These are phyloP conservation scores for Hemistola chrysoprasaria DNA, from an alignment of 2,888 invertebrate species.

Conservation along the genomic window DNA sequence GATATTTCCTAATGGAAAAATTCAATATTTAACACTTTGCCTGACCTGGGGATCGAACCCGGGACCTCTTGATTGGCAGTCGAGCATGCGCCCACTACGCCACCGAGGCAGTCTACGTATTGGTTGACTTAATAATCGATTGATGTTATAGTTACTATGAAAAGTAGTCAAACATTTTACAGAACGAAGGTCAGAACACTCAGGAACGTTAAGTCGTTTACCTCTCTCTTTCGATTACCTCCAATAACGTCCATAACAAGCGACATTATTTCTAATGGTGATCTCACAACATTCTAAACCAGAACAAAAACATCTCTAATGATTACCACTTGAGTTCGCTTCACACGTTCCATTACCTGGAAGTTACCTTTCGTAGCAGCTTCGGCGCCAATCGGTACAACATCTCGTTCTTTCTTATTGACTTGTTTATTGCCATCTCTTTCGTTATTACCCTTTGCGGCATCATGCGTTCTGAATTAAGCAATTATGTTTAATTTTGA, in stretches of 20 bases:
- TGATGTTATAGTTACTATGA: too few relatives aligned
- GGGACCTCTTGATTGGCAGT: too few relatives aligned
- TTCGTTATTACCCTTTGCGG: slow-evolving; percentile 40
- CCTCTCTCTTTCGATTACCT: slow-evolving; percentile 6
- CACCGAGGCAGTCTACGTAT: too few relatives aligned
- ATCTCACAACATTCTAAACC: slow-evolving; percentile 41
- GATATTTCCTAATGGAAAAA: too few relatives aligned
- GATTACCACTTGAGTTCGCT: slow-evolving; percentile 64
- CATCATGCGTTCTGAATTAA: slow-evolving; percentile 67
- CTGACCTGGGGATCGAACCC: too few relatives aligned
- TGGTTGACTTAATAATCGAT: too few relatives aligned
- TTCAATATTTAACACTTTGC: too few relatives aligned
- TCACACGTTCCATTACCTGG: slow-evolving; percentile 74
- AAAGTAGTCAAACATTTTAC: too few relatives aligned
- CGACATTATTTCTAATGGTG: slow-evolving; percentile 32
- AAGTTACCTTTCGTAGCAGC: slow-evolving; percentile 50
- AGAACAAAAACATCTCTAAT: slow-evolving; percentile 63
- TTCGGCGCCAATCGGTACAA: slow-evolving; percentile 32
- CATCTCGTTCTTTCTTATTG: slow-evolving; percentile 43
- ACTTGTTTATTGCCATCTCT: slow-evolving; percentile 42
- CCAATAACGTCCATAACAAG: slow-evolving; percentile 21
- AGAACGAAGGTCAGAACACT: too few relatives aligned
- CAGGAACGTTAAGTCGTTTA: neutral
- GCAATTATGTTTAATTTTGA: slow-evolving; percentile 82
- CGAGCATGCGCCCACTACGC: too few relatives aligned